These are phyloP conservation scores for Zaprionus nigranus DNA, from an alignment of 1,140 invertebrate genomes.

Conservation along the genomic window DNA sequence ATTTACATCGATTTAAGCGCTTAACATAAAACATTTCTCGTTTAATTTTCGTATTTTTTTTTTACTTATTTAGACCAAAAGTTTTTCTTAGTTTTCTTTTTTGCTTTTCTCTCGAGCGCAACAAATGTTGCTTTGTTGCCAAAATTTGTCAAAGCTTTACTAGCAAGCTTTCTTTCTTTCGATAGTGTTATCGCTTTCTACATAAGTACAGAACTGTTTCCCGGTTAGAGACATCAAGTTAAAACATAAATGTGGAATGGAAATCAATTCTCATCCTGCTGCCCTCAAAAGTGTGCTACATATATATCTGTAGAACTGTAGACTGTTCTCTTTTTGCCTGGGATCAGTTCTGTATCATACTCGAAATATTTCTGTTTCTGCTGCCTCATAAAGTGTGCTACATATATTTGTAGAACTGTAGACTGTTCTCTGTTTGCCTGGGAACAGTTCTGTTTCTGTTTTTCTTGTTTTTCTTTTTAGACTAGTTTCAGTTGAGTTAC, in stretches of 20 bases:
- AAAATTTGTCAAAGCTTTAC: slow-evolving; percentile 33
- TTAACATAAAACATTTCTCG: slow-evolving; percentile 68
- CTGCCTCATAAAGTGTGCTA: not conserved
- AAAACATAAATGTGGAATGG: not conserved
- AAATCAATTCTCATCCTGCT: slow-evolving; percentile 1
- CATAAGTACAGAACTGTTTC: not conserved
- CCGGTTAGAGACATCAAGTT: not conserved
- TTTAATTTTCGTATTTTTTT: slow-evolving; percentile 29
- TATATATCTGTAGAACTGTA: not conserved
- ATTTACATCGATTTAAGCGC: slow-evolving; percentile 71
- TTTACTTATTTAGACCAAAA: slow-evolving; percentile 33
- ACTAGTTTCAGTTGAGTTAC: slow-evolving; percentile 81
- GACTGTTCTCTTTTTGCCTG: not conserved
- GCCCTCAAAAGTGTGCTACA: not conserved
- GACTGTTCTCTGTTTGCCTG: not conserved
- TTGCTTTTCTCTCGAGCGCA: slow-evolving; percentile 58
- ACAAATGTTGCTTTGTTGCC: slow-evolving; percentile 56
- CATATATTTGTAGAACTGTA: not conserved
- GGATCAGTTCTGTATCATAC: not conserved
- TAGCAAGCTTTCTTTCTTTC: slow-evolving; percentile 28
- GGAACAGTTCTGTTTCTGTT: slow-evolving; percentile 23
- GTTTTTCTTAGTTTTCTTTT: slow-evolving; percentile 21
- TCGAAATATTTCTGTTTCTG: not conserved
- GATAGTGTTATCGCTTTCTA: not conserved
- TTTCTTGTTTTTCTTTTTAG: slow-evolving; percentile 51